Base-by-base conservation (phyloP, 2,797 vertebrate genomes). In the Kryptolebias ocellatus region DNA sequence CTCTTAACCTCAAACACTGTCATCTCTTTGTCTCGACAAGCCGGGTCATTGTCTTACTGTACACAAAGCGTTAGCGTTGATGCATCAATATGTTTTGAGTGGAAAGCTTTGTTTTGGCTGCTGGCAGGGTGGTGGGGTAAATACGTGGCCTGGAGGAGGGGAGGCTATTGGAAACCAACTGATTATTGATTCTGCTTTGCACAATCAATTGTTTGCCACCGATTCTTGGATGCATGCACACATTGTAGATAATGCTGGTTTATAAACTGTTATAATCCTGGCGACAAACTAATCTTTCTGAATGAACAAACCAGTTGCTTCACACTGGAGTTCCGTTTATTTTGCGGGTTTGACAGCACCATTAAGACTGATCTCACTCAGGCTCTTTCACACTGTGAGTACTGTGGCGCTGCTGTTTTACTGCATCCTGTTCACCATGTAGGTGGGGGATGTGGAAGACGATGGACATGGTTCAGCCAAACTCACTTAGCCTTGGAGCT, bases 331-430 rank as follows among this genome's bases (percentile, higher is more conserved):
- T 45, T 2, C 16, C 56, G 65, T 72, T 46, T 52, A 58, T 76
- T 73, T 76, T 68, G 72, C 77, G 56, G 73, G 50, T 84, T 84
- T 85, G 80, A 86, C 87, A 84, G 73, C 47, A 17, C 71, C 57
- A 84, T 83, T 83, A 87, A 91, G 90, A 85, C 87, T 90, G 79
- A 80, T 72, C 73, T 70, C 91, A 80, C 68, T 72, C 72, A 72
- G 80, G 71, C 66, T 77, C 74, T 67, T 70, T 78, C 79, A 88
- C 84, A 83, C 60, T 24, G 75, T 28, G 71, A 80, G 77, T 84
- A 78, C 83, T 84, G 83, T 85, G 79, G 85, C 85, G 83, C 86
- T 83, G 74, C 79, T 85, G 73, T 79, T 90, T 85, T 77, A 83
- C 65, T 60, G 75, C 80, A 81, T 88, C 83, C 83, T 79, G 71